Base-by-base conservation (phyloP, 1,140 invertebrate genomes). In the Ceratoteleas bidentatus region DNA sequence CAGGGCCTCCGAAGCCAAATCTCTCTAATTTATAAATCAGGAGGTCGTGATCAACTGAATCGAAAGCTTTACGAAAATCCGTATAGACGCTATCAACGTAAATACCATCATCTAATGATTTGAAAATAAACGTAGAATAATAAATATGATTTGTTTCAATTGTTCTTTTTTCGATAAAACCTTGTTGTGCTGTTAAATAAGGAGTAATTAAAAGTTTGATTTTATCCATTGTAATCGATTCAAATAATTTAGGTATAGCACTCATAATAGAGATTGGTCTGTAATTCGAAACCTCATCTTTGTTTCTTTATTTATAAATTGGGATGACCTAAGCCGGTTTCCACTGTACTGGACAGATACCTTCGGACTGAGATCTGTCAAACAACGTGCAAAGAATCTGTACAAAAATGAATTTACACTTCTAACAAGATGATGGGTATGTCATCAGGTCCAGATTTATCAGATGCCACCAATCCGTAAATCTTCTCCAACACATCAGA, bases 381-480 rank as follows among this genome's bases (percentile, higher is more conserved):
- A 47, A 61, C n/a, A 61, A 16, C 1, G 5, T 33, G 0, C 33
- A 10, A 2, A 61, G 14, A 47, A 61, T 33, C 6, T 47, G n/a
- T 3, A 13, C 9, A 9, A 58, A 24, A 24, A 58, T 58, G 43
- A 9, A 58, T 0, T 58, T 58, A n/a, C 56, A 58, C 4, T n/a
- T 54, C 33, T 54, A 54, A 32, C 7, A 54, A 34, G 8, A 54
- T 33, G 2, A 24, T 5, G 10, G 52, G 32, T n/a, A 54, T 54
- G 34, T 34, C 10, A 54, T 34, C 52, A 2, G 52, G 52, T 11
- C 52, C 52, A 52, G 15, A 8, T 16, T 52, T 52, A 52, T 52
- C 10, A 40, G 24, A 24, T 24, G 10, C 36, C 2, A n/a, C 13
- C n/a, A 45, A 6, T n/a, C n/a, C n/a, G 13, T 45, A 0, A n/a